A percentile compares a stretch with the other conserved stretches of the same genome.
phyloP scores from a whole-genome alignment of 2,113 vertebrate species.

The Fulica atra region DNA sequence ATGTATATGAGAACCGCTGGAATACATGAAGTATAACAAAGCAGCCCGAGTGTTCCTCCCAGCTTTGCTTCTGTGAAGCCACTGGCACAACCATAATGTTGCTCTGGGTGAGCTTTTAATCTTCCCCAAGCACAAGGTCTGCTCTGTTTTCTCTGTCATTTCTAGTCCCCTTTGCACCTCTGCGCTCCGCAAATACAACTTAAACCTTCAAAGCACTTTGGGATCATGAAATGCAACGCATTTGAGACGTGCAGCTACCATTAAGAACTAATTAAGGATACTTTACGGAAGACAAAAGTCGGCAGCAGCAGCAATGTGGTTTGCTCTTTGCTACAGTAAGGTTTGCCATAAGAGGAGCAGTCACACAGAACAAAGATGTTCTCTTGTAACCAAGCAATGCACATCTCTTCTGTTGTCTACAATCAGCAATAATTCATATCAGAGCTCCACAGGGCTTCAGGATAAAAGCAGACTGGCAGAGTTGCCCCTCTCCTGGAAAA shows the following conservation, averaged over 20 bases:
- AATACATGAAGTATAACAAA: background rate
- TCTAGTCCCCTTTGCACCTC: background rate
- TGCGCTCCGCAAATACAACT: background rate
- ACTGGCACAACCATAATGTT: background rate
- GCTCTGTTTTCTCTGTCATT: background rate
- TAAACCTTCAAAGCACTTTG: background rate
- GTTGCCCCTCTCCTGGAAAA: background rate
- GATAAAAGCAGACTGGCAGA: background rate
- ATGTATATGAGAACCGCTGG: background rate
- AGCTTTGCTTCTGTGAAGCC: background rate
- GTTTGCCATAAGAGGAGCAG: slow-evolving; percentile 22
- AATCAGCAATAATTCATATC: background rate
- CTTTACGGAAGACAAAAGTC: background rate
- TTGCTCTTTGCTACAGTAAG: background rate
- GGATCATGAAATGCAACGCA: background rate
- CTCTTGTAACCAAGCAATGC: slow-evolving; percentile 19
- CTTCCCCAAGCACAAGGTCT: background rate
- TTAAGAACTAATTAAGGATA: background rate
- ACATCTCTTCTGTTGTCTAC: slow-evolving; percentile 12
- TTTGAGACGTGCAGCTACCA: background rate
- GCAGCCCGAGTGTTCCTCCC: background rate
- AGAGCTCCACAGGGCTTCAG: slow-evolving; percentile 2
- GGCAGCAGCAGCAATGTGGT: background rate
- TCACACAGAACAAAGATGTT: slow-evolving; percentile 16
- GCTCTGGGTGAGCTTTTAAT: background rate